These are phyloP conservation scores for Microctonus hyperodae DNA, from an alignment of 2,888 invertebrate genomes.

Conservation along the genomic window DNA sequence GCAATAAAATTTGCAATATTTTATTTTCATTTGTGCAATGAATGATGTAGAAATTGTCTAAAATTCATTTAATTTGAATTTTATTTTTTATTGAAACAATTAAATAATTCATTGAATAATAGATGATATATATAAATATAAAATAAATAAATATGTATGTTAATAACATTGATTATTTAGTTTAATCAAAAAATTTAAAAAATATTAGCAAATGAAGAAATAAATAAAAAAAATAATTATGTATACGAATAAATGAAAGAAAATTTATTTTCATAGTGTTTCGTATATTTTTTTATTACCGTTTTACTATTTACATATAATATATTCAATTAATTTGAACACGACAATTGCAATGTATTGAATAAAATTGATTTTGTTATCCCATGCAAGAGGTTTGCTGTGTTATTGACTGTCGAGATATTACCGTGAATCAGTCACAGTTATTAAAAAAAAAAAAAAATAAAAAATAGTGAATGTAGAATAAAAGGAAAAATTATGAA, in stretches of 20 bases:
- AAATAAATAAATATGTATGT: no score
- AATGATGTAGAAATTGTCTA: background rate
- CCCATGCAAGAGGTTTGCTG: background rate
- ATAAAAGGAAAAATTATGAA: no score
- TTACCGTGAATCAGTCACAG: slow-evolving; percentile 9
- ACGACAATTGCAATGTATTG: background rate
- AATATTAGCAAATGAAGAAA: background rate
- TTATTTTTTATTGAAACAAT: no score
- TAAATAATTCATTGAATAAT: no score
- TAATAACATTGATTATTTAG: no score
- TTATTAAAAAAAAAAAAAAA: no score
- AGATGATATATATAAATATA: no score
- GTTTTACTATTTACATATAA: background rate
- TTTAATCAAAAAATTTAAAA: background rate
- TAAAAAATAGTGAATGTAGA: no score
- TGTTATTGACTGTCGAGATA: slow-evolving; percentile 21
- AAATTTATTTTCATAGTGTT: background rate
- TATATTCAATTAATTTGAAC: background rate
- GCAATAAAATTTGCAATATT: background rate
- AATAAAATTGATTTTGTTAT: background rate
- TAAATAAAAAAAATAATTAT: no score
- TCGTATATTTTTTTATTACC: background rate
- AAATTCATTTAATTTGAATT: background rate
- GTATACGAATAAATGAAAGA: no score
- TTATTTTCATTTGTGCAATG: background rate